phyloP scores from a whole-genome alignment of 2,113 vertebrate genomes.

The Lichenostomus cassidix region DNA sequence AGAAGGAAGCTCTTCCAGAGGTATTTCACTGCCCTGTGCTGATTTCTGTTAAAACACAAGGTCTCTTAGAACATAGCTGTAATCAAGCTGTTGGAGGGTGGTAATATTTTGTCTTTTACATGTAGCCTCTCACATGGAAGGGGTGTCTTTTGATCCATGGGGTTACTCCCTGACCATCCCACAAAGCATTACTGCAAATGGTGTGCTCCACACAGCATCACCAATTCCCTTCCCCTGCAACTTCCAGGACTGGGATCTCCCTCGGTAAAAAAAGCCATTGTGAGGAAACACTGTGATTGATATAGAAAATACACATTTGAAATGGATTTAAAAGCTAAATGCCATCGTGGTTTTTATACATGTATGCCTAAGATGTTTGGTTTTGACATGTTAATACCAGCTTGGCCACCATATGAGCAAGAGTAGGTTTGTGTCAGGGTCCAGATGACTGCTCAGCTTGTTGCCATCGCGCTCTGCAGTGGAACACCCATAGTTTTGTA shows the following conservation, averaged over 20 bases:
- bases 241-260: not conserved
- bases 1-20: not conserved
- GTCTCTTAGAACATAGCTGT: not conserved
- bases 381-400: not conserved
- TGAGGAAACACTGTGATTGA: not conserved
- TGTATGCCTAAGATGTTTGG: not conserved
- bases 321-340: not conserved
- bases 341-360: not conserved
- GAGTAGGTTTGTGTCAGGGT: constrained; percentile 62
- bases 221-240: not conserved
- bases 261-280: not conserved
- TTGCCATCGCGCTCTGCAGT: constrained; percentile 47
- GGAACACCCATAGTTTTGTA: constrained; percentile 66
- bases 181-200: not conserved
- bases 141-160: not conserved
- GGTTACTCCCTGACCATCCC: not conserved
- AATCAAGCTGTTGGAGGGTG: not conserved
- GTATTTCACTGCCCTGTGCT: not conserved
- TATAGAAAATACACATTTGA: not conserved
- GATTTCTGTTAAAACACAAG: not conserved
- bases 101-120: not conserved
- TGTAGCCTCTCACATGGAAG: not conserved
- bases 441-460: constrained; percentile 79
- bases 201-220: not conserved
- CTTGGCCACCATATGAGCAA: not conserved